Conservation (phyloP, 2,888 invertebrate genomes). For the Thereva unica region DNA sequence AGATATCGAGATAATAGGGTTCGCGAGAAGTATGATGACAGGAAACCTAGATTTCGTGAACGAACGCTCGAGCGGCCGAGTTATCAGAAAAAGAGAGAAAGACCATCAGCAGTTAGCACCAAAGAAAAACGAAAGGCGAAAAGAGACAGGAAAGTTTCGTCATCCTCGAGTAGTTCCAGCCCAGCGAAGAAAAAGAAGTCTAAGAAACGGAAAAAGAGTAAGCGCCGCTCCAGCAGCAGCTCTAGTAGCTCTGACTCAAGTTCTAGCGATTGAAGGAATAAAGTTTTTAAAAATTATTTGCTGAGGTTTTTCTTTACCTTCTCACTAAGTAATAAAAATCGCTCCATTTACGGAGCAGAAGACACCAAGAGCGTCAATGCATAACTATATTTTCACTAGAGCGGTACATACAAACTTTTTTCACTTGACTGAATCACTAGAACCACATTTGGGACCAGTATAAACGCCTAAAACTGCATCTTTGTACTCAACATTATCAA, state of each 20-base stretch:
- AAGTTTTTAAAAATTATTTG: too few relatives aligned
- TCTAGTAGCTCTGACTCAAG: slow-evolving; percentile 28
- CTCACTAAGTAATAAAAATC: not conserved
- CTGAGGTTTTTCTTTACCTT: not conserved
- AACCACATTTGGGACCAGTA: slow-evolving; percentile 39
- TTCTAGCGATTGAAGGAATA: slow-evolving; percentile 30
- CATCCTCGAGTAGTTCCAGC: slow-evolving; percentile 4
- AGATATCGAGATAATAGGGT: not conserved
- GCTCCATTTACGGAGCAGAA: not conserved
- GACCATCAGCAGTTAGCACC: slow-evolving; percentile 16
- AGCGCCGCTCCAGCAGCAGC: slow-evolving; percentile 22
- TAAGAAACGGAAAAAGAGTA: slow-evolving; percentile 37
- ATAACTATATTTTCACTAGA: not conserved
- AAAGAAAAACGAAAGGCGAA: slow-evolving; percentile 1
- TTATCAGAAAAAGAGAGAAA: slow-evolving; percentile 19
- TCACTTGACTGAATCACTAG: not conserved
- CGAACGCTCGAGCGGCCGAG: not conserved
- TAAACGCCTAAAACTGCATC: slow-evolving; percentile 58
- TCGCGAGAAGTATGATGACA: too few relatives aligned
- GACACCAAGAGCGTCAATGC: not conserved
- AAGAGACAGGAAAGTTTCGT: slow-evolving; percentile 11
- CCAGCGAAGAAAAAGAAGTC: slow-evolving; percentile 29
- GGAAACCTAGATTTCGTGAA: too few relatives aligned
- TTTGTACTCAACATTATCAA: slow-evolving; percentile 70
- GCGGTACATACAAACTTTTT: not conserved